phyloP scores from a whole-genome alignment of 23 tunicate genomes.

The Halocynthia roretzi region DNA sequence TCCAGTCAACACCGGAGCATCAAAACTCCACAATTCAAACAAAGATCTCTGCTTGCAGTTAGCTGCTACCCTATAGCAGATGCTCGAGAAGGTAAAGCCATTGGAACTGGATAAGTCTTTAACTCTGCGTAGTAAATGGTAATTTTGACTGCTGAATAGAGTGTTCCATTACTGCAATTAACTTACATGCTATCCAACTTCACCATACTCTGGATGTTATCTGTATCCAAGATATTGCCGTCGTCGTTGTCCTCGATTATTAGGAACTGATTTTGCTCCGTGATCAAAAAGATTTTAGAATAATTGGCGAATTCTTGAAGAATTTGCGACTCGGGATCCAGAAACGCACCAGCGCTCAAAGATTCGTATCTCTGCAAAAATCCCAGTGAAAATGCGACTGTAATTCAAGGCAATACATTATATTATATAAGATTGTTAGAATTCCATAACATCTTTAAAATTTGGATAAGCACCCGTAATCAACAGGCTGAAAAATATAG shows the following conservation, averaged over 20 bases:
- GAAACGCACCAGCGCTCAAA: no score
- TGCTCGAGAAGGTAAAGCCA: background rate
- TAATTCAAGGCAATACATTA: background rate
- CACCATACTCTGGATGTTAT: no score
- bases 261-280: no score
- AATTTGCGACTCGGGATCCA: no score
- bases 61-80: background rate
- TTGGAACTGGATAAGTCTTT: background rate
- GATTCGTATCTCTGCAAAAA: slow-evolving; percentile 6
- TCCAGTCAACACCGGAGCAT: background rate
- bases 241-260: no score
- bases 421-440: background rate
- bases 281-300: no score
- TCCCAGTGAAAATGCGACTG: slow-evolving; percentile 7
- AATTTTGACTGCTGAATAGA: background rate
- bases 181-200: no score
- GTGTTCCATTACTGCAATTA: no score
- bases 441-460: background rate
- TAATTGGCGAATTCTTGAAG: no score
- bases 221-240: no score
- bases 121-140: background rate
- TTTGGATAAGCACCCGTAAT: background rate
- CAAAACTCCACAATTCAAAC: slow-evolving; percentile 18
- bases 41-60: slow-evolving; percentile 14
- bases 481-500: background rate